Evolutionary conservation across 2,797 vertebrate genomes (phyloP).

Genomic region (Pristis pectinata): DNA sequence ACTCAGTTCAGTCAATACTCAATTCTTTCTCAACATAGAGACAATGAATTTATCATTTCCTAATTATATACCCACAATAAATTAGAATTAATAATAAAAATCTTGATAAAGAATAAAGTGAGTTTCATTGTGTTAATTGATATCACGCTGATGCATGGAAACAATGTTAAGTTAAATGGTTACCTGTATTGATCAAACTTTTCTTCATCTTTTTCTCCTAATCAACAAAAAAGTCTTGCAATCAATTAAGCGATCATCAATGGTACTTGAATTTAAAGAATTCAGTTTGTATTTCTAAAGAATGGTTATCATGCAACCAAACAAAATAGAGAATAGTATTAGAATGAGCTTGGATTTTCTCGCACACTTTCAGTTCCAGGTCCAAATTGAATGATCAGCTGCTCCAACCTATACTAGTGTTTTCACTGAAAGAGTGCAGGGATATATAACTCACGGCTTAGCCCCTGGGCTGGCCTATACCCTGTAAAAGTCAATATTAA

Average conservation of each 20-base stretch:
- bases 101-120: neutral
- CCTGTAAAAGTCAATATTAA: neutral
- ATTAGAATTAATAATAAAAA: neutral
- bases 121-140: neutral
- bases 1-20: neutral
- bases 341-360: neutral
- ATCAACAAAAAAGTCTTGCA: conserved; percentile 50
- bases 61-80: neutral
- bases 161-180: neutral
- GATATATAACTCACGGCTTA: neutral
- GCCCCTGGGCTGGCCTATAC: neutral
- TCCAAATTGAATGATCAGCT: neutral
- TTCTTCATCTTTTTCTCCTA: conserved; percentile 75
- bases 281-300: conserved; percentile 7
- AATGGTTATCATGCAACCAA: neutral
- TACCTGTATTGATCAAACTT: conserved; percentile 95
- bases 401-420: neutral
- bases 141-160: neutral
- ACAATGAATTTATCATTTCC: neutral
- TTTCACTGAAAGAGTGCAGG: neutral
- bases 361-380: neutral
- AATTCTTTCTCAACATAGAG: neutral
- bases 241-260: neutral
- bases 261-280: neutral
- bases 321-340: too few species aligned